phyloP scores from a whole-genome alignment of 2,797 vertebrate species.

The Peromyscus eremicus region DNA sequence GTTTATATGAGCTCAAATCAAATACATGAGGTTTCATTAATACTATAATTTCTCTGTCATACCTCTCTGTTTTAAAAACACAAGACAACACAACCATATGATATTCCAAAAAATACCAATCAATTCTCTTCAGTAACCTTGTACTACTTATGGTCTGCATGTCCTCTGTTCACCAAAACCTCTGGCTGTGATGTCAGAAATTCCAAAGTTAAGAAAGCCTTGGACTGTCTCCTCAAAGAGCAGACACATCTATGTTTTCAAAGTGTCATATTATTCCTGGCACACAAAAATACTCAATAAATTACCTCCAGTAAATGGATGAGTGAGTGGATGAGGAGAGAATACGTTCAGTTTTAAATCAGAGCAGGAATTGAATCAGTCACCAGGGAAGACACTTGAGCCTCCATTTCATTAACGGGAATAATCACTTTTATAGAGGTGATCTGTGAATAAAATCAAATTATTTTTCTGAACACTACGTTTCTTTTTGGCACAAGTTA shows the following conservation, averaged over 20 bases:
- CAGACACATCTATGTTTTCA: not conserved
- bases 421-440: slow-evolving; percentile 52
- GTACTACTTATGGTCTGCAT: not conserved
- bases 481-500: slow-evolving; percentile 30
- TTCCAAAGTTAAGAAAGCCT: slow-evolving; percentile 33
- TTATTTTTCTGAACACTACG: slow-evolving; percentile 13
- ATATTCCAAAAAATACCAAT: not conserved
- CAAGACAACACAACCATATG: not conserved
- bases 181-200: not conserved
- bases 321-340: slow-evolving; percentile 26
- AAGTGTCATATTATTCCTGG: slow-evolving; percentile 26
- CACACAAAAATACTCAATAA: slow-evolving; percentile 31
- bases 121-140: not conserved
- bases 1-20: not conserved
- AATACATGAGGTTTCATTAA: not conserved
- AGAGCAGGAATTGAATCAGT: slow-evolving; percentile 61
- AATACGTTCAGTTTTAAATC: slow-evolving; percentile 57
- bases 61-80: not conserved
- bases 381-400: slow-evolving; percentile 29
- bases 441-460: slow-evolving; percentile 64
- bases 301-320: slow-evolving; percentile 47
- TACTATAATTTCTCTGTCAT: not conserved
- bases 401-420: slow-evolving; percentile 50
- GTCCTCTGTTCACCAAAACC: not conserved
- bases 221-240: not conserved